Evolutionary conservation across 2,113 vertebrate genomes (phyloP).

Genomic region (Phoxinus phoxinus): DNA sequence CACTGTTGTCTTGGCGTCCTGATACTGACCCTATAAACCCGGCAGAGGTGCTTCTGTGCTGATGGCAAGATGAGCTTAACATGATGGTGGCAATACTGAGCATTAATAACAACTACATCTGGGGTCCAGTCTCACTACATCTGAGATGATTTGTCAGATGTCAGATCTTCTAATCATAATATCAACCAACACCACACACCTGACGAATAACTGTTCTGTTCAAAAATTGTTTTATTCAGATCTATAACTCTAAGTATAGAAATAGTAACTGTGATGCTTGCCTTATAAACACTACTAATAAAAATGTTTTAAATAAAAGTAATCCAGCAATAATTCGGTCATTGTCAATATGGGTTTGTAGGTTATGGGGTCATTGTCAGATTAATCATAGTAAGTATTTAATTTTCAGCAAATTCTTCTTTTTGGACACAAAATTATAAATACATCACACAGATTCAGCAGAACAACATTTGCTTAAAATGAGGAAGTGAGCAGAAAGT

Average conservation of each 20-base stretch:
- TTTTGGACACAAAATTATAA: no score
- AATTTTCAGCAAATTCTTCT: not conserved
- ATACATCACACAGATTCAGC: not conserved
- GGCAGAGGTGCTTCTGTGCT: not conserved
- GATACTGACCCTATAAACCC: not conserved
- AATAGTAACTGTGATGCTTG: not conserved
- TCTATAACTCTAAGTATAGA: not conserved
- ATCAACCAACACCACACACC: no score
- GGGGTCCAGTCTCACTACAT: no score
- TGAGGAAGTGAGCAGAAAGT: not conserved
- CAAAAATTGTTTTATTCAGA: not conserved
- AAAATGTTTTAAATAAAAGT: not conserved
- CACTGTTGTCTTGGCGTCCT: conserved; percentile 12
- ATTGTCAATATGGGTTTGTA: not conserved
- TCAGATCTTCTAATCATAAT: no score
- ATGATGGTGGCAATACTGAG: not conserved
- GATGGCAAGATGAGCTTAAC: not conserved
- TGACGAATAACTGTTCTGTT: no score
- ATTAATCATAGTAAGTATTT: not conserved
- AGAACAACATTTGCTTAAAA: conserved; percentile 4
- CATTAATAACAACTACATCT: not conserved
- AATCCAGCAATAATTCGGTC: not conserved
- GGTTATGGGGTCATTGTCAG: not conserved
- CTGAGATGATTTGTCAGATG: no score
- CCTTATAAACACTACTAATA: not conserved